A percentile compares a stretch with the other conserved stretches of the same genome.
Conservation (phyloP, 1,140 invertebrate genomes). For the Acyrthosiphon pisum region DNA sequence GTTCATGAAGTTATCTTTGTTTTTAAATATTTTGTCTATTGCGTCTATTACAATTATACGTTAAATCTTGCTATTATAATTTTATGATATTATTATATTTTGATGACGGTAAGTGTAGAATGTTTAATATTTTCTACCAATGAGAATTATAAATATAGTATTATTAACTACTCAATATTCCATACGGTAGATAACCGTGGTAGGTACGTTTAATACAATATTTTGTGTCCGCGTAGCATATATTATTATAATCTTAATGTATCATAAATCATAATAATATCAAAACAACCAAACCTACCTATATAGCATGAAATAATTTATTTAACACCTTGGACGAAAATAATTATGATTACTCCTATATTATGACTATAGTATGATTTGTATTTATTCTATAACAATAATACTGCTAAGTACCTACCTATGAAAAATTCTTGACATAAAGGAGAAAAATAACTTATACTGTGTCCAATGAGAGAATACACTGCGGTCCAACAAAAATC, state of each 20-base stretch:
- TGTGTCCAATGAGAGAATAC: too few species aligned
- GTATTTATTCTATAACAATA: too few species aligned
- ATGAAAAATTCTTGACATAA: too few species aligned
- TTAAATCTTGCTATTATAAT: conserved; percentile 13
- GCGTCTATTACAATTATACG: conserved; percentile 28
- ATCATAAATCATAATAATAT: neutral
- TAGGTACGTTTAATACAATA: neutral
- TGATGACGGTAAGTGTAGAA: neutral
- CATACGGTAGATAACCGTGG: too few species aligned
- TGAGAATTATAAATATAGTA: neutral
- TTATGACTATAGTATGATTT: too few species aligned
- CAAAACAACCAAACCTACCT: neutral
- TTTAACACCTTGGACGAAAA: neutral
- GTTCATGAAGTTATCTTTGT: neutral
- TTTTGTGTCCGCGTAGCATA: neutral
- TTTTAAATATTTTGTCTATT: neutral
- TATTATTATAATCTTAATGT: neutral
- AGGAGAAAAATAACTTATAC: too few species aligned
- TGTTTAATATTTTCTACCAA: neutral
- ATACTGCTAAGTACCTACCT: too few species aligned
- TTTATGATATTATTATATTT: conserved; percentile 1
- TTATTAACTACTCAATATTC: neutral
- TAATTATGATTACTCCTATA: neutral
- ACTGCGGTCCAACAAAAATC: too few species aligned
- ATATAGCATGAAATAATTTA: neutral